phyloP scores from a whole-genome alignment of 2,113 vertebrate genomes.

The Phocoena sinus region DNA sequence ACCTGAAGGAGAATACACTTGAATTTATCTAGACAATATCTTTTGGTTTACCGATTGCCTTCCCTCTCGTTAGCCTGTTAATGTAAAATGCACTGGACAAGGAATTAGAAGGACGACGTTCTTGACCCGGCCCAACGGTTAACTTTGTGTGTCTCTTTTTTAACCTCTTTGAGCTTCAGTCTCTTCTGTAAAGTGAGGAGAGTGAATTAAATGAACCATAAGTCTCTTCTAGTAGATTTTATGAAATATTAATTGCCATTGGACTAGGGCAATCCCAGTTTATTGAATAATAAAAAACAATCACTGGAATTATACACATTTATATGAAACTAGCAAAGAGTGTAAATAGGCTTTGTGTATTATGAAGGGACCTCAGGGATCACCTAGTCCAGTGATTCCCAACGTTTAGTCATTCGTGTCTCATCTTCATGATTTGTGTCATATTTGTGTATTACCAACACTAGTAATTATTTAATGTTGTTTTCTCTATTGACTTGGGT shows the following conservation, averaged over 20 bases:
- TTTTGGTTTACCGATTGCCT: neutral
- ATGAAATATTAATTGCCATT: constrained; percentile 21
- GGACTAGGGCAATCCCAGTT: neutral
- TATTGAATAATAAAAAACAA: constrained; percentile 15
- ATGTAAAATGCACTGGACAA: neutral
- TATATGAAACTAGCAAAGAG: constrained; percentile 12
- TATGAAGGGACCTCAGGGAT: neutral
- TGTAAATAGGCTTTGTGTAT: neutral
- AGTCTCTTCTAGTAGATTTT: constrained; percentile 4
- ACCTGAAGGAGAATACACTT: neutral
- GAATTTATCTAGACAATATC: neutral
- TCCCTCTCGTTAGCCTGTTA: neutral
- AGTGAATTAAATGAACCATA: neutral
- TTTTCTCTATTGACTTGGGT: neutral
- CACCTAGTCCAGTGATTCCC: neutral
- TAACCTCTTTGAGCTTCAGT: neutral
- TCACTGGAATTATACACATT: constrained; percentile 17
- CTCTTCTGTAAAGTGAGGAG: neutral
- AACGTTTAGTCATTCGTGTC: neutral
- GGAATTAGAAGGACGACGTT: constrained; percentile 12
- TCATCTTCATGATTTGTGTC: neutral
- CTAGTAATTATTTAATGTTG: neutral
- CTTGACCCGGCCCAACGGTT: neutral
- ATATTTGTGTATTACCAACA: neutral
- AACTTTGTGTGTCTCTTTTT: neutral